Evolutionary conservation across 2,797 vertebrate species (phyloP), one percentile per base, ranked within the genome.

Genomic region (Sciurus vulgaris): DNA sequence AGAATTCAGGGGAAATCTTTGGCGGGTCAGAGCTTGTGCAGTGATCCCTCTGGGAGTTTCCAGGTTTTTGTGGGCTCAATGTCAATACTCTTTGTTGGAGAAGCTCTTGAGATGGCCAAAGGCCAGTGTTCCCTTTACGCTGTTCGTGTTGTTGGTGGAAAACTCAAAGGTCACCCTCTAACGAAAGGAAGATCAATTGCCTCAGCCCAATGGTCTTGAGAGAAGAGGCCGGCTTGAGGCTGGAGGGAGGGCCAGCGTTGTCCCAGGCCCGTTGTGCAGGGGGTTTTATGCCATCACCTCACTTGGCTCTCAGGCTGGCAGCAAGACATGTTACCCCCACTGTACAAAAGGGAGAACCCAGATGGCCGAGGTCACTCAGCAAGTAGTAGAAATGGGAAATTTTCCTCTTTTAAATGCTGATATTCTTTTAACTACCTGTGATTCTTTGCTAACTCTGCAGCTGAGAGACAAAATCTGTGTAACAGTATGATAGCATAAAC

Each of bases 21-120:
- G 54, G 76, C 93, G 54, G 84, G 94, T 81, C 93, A 89, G 35
- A 94, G 86, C 86, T 67, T 18, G 5, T 77, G 20, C 91, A 33
- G 24, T 77, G 79, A n/a, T 49, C 47, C 95, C 44, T 94, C 78
- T 79, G 94, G 96, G 96, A 93, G 86, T 97, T 98, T 97, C 96
- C 97, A 96, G 89, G 69, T 89, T 86, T 67, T 28, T 76, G 73
- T 70, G 47, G 91, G 95, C 65, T 81, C 65, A 22, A 0, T n/a
- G 73, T 96, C 97, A 95, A 91, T 84, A 72, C 74, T 38, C 86
- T 94, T 72, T 85, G 10, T 86, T 70, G 2, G 1, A 96, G 87
- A 94, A 93, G 61, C 47, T 69, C 61, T 49, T 56, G 56, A 84
- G 47, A 30, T 93, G 85, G 77, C 61, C 6, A 8, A 81, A 72